phyloP scores from a whole-genome alignment of 2,113 vertebrate species.

The Pygoscelis adeliae region DNA sequence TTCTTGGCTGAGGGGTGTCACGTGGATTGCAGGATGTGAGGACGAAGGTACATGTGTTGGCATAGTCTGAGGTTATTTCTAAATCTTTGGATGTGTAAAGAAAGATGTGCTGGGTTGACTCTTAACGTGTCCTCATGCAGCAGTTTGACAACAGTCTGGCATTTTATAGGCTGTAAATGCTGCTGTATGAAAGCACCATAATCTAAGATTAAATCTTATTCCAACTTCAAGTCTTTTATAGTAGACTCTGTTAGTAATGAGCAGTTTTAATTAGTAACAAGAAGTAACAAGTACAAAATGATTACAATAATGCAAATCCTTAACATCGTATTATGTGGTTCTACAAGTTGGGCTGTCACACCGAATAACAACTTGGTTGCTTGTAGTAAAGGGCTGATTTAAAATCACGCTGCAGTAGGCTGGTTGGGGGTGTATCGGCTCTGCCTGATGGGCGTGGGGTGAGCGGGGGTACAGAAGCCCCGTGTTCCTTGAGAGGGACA shows the following conservation, averaged over 20 bases:
- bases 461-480: neutral
- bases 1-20: neutral
- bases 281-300: neutral
- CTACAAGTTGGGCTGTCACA: neutral
- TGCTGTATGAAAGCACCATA: neutral
- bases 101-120: neutral
- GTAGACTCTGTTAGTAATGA: neutral
- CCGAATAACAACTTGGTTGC: neutral
- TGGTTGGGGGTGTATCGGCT: neutral
- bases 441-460: fast-evolving
- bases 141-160: neutral
- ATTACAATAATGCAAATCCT: neutral
- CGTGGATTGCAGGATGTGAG: neutral
- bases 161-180: neutral
- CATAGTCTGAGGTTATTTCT: neutral
- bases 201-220: neutral
- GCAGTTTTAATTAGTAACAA: neutral
- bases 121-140: fast-evolving
- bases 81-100: neutral
- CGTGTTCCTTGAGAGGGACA: neutral
- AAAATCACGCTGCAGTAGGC: fast-evolving
- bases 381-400: neutral
- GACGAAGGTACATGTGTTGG: neutral
- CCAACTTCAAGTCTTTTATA: neutral
- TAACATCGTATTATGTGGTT: fast-evolving